phyloP scores from a whole-genome alignment of 2,888 invertebrate species.

The Mamestra brassicae region DNA sequence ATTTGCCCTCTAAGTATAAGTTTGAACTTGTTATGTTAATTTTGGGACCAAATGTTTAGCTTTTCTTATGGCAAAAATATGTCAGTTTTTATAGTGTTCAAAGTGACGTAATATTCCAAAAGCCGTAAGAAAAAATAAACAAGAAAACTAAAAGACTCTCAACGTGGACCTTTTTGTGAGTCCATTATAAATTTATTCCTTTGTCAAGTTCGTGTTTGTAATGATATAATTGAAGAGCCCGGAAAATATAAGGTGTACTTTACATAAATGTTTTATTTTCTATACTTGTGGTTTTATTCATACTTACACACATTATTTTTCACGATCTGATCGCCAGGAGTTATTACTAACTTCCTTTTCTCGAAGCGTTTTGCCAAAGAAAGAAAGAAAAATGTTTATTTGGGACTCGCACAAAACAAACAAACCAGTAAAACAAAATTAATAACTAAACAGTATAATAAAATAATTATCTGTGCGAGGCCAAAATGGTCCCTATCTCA shows the following conservation, averaged over 20 bases:
- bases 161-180: not conserved
- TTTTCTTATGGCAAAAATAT: not conserved
- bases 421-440: no score
- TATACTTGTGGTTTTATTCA: conserved; percentile 49
- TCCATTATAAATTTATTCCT: not conserved
- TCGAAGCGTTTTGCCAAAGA: no score
- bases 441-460: no score
- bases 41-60: conserved; percentile 43
- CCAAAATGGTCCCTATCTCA: no score
- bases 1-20: conserved; percentile 32
- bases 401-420: no score
- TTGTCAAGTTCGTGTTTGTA: not conserved
- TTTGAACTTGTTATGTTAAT: conserved; percentile 26
- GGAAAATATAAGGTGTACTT: conserved; percentile 38
- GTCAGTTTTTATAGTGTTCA: not conserved
- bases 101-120: conserved; percentile 2
- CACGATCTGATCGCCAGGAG: no score
- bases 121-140: no score
- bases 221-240: conserved; percentile 4
- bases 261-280: conserved; percentile 59
- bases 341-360: no score
- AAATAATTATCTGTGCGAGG: no score
- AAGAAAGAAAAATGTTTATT: no score
- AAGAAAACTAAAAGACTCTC: not conserved
- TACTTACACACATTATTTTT: no score